A percentile compares a stretch with the other conserved stretches of the same genome.
phyloP scores from a whole-genome alignment of 1,140 invertebrate genomes.

The Sycophila sp. region DNA sequence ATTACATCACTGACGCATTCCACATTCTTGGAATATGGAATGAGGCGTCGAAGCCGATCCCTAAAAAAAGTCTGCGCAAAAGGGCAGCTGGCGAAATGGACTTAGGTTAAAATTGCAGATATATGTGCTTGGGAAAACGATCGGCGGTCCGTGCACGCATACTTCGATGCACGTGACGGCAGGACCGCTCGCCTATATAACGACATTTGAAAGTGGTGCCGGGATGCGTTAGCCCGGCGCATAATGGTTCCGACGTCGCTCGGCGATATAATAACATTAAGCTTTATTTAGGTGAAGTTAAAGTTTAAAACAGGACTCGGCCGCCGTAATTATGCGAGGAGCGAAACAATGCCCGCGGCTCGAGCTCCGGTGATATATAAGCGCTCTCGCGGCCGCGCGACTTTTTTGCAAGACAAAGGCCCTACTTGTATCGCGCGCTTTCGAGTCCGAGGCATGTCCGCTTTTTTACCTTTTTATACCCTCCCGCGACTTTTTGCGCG shows the following conservation, averaged over 20 bases:
- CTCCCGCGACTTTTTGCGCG: not conserved
- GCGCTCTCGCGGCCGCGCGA: too few relatives aligned
- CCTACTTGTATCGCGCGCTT: conserved; percentile 54
- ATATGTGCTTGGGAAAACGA: not conserved
- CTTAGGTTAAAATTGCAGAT: conserved; percentile 7
- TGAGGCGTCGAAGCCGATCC: too few relatives aligned
- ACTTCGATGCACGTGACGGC: not conserved
- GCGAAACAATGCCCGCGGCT: conserved; percentile 63
- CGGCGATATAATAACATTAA: conserved; percentile 64
- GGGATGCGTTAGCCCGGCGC: conserved; percentile 48
- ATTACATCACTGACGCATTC: too few relatives aligned
- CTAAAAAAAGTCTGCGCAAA: too few relatives aligned
- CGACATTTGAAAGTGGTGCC: conserved; percentile 56
- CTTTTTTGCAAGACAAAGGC: conserved; percentile 61
- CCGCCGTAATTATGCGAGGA: conserved; percentile 65
- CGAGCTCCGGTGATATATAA: conserved; percentile 33
- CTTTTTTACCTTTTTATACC: too few relatives aligned
- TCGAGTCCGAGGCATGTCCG: too few relatives aligned
- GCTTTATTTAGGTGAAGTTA: conserved; percentile 66
- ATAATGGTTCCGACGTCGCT: conserved; percentile 48
- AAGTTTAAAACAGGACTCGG: conserved; percentile 66
- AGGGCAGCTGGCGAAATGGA: not conserved
- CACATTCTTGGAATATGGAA: too few relatives aligned
- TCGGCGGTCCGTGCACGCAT: not conserved
- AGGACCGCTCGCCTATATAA: conserved; percentile 52